phyloP scores from a whole-genome alignment of 2,797 vertebrate species.

The Neostethus bicornis region DNA sequence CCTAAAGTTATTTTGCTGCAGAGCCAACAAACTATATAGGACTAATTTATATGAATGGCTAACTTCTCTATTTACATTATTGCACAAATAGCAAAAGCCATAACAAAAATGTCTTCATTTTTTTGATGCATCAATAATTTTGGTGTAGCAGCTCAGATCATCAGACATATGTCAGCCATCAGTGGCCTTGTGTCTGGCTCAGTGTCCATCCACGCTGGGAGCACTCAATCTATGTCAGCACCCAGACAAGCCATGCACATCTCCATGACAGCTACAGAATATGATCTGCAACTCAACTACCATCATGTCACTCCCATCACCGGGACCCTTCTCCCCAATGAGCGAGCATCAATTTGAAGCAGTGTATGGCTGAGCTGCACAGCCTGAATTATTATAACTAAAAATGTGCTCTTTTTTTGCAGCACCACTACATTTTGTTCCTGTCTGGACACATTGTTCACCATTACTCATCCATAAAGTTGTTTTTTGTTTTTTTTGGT shows the following conservation, averaged over 20 bases:
- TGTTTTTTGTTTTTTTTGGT: conserved; percentile 38
- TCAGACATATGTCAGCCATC: conserved; percentile 73
- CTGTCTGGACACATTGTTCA: conserved; percentile 28
- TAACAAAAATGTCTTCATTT: conserved; percentile 8
- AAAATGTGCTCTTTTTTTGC: conserved; percentile 28
- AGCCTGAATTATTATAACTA: conserved; percentile 61
- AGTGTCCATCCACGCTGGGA: conserved; percentile 64
- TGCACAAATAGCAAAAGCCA: neutral
- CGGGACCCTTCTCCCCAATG: conserved; percentile 49
- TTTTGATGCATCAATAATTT: conserved; percentile 54
- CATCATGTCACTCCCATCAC: conserved; percentile 64
- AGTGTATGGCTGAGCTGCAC: conserved; percentile 50
- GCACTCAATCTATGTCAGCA: conserved; percentile 80
- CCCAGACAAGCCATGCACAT: conserved; percentile 64
- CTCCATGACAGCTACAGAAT: conserved; percentile 72
- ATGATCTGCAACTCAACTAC: conserved; percentile 77
- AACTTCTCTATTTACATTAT: neutral
- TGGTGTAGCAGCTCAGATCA: conserved; percentile 53
- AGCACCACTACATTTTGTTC: conserved; percentile 27
- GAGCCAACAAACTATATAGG: neutral
- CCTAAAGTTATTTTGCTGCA: neutral
- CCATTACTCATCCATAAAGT: conserved; percentile 31
- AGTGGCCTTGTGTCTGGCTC: conserved; percentile 74
- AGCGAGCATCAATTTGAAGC: conserved; percentile 64
- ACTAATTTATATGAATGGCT: neutral